phyloP scores from a whole-genome alignment of 2,113 vertebrate species.

The Anhinga rufa region DNA sequence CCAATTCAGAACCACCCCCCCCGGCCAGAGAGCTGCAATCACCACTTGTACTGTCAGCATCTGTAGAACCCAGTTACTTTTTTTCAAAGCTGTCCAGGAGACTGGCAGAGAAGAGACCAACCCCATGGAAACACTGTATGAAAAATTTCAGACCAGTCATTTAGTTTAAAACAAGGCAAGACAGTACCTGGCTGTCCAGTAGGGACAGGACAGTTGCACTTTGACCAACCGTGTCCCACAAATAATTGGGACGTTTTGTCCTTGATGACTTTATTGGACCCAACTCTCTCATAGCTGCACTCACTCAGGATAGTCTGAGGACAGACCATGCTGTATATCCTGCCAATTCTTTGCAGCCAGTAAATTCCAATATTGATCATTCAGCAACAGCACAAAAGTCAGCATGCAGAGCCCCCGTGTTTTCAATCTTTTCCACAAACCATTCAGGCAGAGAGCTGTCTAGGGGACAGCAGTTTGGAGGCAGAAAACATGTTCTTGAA shows the following conservation, averaged over 20 bases:
- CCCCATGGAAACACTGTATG: fast-evolving
- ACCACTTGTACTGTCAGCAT: neutral
- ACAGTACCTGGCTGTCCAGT: neutral
- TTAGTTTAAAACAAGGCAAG: neutral
- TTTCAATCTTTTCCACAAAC: neutral
- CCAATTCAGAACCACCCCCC: neutral
- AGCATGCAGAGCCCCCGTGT: neutral
- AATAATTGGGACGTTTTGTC: neutral
- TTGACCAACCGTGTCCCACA: neutral
- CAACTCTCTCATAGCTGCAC: neutral
- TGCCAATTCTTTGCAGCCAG: neutral
- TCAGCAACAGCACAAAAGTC: neutral
- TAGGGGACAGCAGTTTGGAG: neutral
- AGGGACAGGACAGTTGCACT: neutral
- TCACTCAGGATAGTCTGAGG: neutral
- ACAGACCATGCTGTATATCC: neutral
- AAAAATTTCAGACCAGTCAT: neutral
- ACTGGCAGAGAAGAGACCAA: neutral
- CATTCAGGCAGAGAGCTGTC: neutral
- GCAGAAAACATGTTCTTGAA: neutral
- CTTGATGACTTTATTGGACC: neutral
- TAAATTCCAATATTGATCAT: neutral
- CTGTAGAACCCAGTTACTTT: neutral
- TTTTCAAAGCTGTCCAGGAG: neutral
- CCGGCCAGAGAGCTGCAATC: neutral